A percentile compares a stretch with the other conserved stretches of the same genome.
These are phyloP conservation scores for Drosophila ezoana DNA, from an alignment of 2,888 invertebrate species.

Conservation along the genomic window DNA sequence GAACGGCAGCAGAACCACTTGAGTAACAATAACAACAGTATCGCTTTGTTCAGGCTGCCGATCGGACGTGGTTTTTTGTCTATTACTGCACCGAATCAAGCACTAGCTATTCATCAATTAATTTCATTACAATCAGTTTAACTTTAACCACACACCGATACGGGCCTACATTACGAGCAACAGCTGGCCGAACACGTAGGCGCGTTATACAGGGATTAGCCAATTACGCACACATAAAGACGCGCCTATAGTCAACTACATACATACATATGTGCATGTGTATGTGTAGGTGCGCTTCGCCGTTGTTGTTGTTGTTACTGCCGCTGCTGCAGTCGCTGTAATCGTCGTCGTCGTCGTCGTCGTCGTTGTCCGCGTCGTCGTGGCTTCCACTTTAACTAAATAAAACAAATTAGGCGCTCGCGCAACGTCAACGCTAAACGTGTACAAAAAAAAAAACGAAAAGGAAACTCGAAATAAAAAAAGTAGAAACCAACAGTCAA, in stretches of 20 bases:
- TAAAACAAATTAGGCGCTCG: slow-evolving; percentile 63
- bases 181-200: slow-evolving; percentile 24
- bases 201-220: slow-evolving; percentile 38
- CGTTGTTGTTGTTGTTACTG: slow-evolving; percentile 13
- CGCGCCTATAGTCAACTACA: slow-evolving; percentile 6
- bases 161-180: slow-evolving; percentile 19
- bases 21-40: slow-evolving; percentile 53
- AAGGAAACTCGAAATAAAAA: slow-evolving; percentile 29
- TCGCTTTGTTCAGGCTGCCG: slow-evolving; percentile 46
- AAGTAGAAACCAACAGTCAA: slow-evolving; percentile 23
- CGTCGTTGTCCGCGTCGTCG: slow-evolving; percentile 39
- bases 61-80: slow-evolving; percentile 45
- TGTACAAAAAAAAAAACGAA: slow-evolving; percentile 23
- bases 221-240: slow-evolving; percentile 22
- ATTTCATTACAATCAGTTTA: slow-evolving; percentile 34
- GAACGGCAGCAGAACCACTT: slow-evolving; percentile 28
- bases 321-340: slow-evolving; percentile 27
- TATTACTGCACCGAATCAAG: slow-evolving; percentile 20
- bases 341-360: slow-evolving; percentile 28
- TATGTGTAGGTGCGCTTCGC: slow-evolving; percentile 28
- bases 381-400: slow-evolving; percentile 64
- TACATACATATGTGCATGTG: slow-evolving; percentile 13
- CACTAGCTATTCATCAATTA: slow-evolving; percentile 40
- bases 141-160: slow-evolving; percentile 27
- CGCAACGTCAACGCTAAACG: slow-evolving; percentile 45